Percentiles rank a stretch among this genome's conserved stretches.
Conservation (phyloP, 92 coral and sea anemone species). For the Pocillopora grandis region DNA sequence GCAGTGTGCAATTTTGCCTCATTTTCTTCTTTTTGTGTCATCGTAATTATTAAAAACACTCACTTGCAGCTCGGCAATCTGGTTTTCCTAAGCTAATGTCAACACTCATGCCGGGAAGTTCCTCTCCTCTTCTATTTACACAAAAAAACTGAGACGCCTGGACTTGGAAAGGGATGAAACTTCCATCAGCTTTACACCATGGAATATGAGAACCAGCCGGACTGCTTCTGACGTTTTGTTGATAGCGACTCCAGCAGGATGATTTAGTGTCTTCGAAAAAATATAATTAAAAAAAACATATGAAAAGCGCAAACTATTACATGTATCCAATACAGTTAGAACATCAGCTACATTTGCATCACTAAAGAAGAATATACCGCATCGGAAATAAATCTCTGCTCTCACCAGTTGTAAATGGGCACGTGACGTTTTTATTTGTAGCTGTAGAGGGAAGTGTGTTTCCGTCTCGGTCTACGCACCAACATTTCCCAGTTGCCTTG, state of each 20-base stretch:
- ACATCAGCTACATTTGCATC: neutral
- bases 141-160: conserved; percentile 76
- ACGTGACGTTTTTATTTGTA: conserved; percentile 49
- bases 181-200: conserved; percentile 65
- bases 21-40: too few species aligned
- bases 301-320: neutral
- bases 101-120: conserved; percentile 69
- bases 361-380: neutral
- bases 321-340: neutral
- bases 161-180: conserved; percentile 53
- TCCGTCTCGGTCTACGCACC: conserved; percentile 76
- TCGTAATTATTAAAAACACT: neutral
- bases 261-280: conserved; percentile 37
- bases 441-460: conserved; percentile 50
- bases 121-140: conserved; percentile 62
- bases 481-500: conserved; percentile 57
- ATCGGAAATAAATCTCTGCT: neutral
- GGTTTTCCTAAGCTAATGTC: conserved; percentile 61
- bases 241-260: conserved; percentile 72
- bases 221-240: conserved; percentile 41
- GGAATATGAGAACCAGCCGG: conserved; percentile 57
- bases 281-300: neutral
- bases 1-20: too few species aligned
- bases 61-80: conserved; percentile 67
- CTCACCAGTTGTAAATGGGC: conserved; percentile 45